phyloP scores from a whole-genome alignment of 2,888 invertebrate species.

The Helicoverpa assulta region DNA sequence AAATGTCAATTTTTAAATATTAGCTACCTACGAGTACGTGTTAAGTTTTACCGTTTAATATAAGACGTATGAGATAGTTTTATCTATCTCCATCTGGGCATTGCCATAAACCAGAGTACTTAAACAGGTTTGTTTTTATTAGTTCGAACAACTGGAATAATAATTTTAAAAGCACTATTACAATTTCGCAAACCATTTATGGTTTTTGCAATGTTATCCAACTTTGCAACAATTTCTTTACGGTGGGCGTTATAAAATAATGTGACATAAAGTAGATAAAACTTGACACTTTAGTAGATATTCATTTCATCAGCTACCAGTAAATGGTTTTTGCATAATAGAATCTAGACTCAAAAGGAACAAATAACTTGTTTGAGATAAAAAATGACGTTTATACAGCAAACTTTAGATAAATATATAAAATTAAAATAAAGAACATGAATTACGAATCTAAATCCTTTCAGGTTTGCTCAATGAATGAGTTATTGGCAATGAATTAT shows the following conservation, averaged over 20 bases:
- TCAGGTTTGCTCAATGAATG: conserved; percentile 8
- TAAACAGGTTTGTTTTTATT: too few species aligned
- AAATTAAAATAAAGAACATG: background rate
- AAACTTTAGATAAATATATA: background rate
- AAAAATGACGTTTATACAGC: background rate
- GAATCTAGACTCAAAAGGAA: conserved; percentile 18
- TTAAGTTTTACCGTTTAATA: background rate
- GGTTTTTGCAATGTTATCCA: background rate
- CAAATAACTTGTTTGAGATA: conserved; percentile 1
- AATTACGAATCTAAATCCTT: background rate
- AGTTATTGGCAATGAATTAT: conserved; percentile 19
- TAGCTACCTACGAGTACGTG: background rate
- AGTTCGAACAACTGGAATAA: background rate
- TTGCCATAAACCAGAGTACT: too few species aligned
- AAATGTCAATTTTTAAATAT: background rate
- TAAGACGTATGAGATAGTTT: too few species aligned
- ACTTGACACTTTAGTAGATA: conserved; percentile 2
- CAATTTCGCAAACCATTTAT: background rate
- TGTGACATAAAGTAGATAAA: background rate
- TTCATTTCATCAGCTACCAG: background rate
- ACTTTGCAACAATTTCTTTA: background rate
- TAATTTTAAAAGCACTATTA: background rate
- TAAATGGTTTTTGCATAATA: conserved; percentile 21
- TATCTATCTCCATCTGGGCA: too few species aligned
- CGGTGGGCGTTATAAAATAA: conserved; percentile 6